Evolutionary conservation across 2,797 vertebrate species (phyloP), one percentile per base, ranked within the genome.

Genomic region (Diplodus sargus): DNA sequence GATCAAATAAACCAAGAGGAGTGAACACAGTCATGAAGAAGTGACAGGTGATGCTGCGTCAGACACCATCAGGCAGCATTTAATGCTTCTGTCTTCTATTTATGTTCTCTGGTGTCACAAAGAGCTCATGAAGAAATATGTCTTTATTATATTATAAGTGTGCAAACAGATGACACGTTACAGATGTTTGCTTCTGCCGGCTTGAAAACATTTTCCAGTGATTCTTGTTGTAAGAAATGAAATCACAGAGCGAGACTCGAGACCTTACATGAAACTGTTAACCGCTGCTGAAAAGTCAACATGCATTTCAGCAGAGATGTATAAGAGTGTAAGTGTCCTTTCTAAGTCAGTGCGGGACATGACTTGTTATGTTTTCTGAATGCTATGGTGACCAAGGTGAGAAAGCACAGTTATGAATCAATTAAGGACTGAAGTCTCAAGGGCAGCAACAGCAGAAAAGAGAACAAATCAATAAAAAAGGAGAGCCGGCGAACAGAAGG

Each of bases 381-480:
- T 45, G 54, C 57, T 6, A 7, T 2, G 6, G n/a, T 58, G 43
- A 82, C 59, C 71, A 48, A 53, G n/a, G 62, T 64, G 61, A 84
- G 63, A 68, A 64, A 51, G 49, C 59, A 48, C 59, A 20, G 48
- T 62, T 61, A 64, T 69, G 67, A 54, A 60, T 82, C 58, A 82
- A 63, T 67, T 30, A 51, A 54, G 23, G 23, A 2, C 69, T 57
- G 57, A 74, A 56, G 52, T 63, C 61, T 70, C 75, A 70, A 84
- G 79, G 79, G 30, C 73, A 68, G 76, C 10, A 1, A 42, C 47
- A 53, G 43, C 30, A 56, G 53, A 39, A 20, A 20, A 49, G 43
- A 67, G 48, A 76, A 65, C 16, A 53, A 53, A 85, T 81, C 62
- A 0, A 86, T 77, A 57, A 61, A 0, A 8, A 54, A 79, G 65